Base-by-base conservation (phyloP, 2,888 invertebrate genomes). In the Eupelmus urozonus region DNA sequence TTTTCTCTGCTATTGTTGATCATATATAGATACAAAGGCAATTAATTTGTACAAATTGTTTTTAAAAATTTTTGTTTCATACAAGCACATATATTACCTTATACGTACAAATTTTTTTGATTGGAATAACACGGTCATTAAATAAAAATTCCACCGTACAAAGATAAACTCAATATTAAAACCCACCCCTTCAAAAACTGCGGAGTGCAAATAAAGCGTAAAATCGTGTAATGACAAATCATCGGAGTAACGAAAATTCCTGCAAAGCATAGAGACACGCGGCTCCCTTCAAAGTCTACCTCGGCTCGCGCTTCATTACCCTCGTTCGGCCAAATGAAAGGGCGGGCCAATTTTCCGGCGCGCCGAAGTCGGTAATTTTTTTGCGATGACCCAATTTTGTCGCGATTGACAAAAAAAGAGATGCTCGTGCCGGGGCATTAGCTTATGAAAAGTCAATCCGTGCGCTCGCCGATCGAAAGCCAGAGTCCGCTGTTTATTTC, bases 261-360 rank as follows among this genome's bases (percentile, higher is more conserved):
- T 2, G 0, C 34, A 13, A 5, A 7, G 40, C n/a, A n/a, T n/a
- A 2, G 49, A 49, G 13, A 4, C 2, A 34, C 51, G 3, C 1
- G 13, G 27, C n/a, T 20, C 60, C n/a, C 34, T 34, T 51, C 34
- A 34, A 53, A 62, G 62, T 62, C 62, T 16, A 18, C 25, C 1
- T 29, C 4, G 34, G 9, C n/a, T n/a, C n/a, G n/a, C 51, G 71
- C 71, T 71, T 71, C 71, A 53, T 71, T 71, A 71, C 60, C 62
- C 40, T n/a, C 51, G 60, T 25, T 20, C 60, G 18, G 34, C 5
- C 71, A 53, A 71, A 71, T 71, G 59, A 71, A 71, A 71, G 49
- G 60, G 13, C 45, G 9, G 20, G 34, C 49, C 70, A 70, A 60
- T 70, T 60, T 60, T 27, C 13, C 70, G 7, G 16, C 29, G 16